Evolutionary conservation across 1,140 invertebrate genomes (phyloP).

Genomic region (Aethina tumida): DNA sequence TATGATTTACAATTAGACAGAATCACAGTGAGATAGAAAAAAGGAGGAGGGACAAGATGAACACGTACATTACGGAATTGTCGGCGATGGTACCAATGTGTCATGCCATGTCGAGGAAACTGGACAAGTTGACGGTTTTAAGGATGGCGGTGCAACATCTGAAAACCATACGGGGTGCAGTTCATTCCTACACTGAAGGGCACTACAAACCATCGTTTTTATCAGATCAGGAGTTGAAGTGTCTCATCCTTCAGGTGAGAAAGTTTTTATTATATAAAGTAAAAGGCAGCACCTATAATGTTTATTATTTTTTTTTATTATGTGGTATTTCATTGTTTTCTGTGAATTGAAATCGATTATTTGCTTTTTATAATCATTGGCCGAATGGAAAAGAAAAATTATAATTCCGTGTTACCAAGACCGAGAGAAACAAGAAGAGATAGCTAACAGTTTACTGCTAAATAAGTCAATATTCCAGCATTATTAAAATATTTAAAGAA

Average conservation of each 20-base stretch:
- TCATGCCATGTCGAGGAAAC: slow-evolving; percentile 80
- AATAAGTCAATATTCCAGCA: too few relatives aligned
- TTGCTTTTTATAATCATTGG: too few relatives aligned
- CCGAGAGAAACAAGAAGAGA: too few relatives aligned
- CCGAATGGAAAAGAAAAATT: too few relatives aligned
- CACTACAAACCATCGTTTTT: slow-evolving; percentile 80
- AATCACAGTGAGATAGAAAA: slow-evolving; percentile 97
- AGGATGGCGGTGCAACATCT: slow-evolving; percentile 91
- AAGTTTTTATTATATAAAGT: neutral
- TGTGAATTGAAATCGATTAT: too few relatives aligned
- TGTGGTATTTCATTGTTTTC: too few relatives aligned
- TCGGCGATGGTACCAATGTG: slow-evolving; percentile 90
- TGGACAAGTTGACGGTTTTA: slow-evolving; percentile 89
- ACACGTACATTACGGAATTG: slow-evolving; percentile 86
- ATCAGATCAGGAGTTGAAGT: slow-evolving; percentile 79
- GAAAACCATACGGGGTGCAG: slow-evolving; percentile 66
- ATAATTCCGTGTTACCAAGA: too few relatives aligned
- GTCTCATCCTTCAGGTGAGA: slow-evolving; percentile 53
- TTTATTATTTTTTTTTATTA: too few relatives aligned
- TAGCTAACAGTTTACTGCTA: too few relatives aligned
- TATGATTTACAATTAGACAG: slow-evolving; percentile 34
- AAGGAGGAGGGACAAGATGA: slow-evolving; percentile 90
- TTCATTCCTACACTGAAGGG: slow-evolving; percentile 71
- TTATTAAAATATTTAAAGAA: too few relatives aligned
- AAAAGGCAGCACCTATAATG: too few relatives aligned